phyloP scores from a whole-genome alignment of 2,888 invertebrate genomes.

The Brachynemurus nebulosus region DNA sequence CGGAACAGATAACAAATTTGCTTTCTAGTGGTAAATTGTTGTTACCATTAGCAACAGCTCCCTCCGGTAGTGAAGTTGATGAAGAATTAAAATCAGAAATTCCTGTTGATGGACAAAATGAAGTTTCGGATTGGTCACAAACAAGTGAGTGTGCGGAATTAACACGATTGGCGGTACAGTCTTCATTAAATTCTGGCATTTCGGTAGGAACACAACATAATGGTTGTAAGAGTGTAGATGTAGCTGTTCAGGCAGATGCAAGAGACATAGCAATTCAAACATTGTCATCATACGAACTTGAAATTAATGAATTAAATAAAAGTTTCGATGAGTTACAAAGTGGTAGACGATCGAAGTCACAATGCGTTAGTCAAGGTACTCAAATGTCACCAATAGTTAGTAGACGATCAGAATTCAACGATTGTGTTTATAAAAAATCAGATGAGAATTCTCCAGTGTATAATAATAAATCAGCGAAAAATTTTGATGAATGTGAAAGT shows the following conservation, averaged over 20 bases:
- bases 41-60: slow-evolving; percentile 22
- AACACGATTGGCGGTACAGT: slow-evolving; percentile 30
- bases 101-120: slow-evolving; percentile 18
- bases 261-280: slow-evolving; percentile 36
- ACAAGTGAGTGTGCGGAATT: slow-evolving; percentile 31
- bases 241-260: slow-evolving; percentile 43
- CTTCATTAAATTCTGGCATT: slow-evolving; percentile 32
- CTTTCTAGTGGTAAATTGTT: slow-evolving; percentile 28
- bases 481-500: not conserved
- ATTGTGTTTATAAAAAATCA: slow-evolving; percentile 16
- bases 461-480: not conserved
- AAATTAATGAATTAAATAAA: slow-evolving; percentile 12
- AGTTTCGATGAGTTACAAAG: slow-evolving; percentile 12
- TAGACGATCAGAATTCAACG: slow-evolving; percentile 18
- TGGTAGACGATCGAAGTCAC: slow-evolving; percentile 18
- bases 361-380: slow-evolving; percentile 15
- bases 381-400: slow-evolving; percentile 18
- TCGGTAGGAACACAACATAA: slow-evolving; percentile 32
- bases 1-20: slow-evolving; percentile 28
- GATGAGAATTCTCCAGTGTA: not conserved
- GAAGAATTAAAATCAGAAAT: slow-evolving; percentile 30
- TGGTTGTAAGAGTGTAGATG: slow-evolving; percentile 29
- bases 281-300: slow-evolving; percentile 21
- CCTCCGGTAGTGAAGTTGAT: slow-evolving; percentile 27
- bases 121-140: slow-evolving; percentile 26